Base-by-base conservation (phyloP, 2,888 invertebrate species). In the Brenthis hecate region DNA sequence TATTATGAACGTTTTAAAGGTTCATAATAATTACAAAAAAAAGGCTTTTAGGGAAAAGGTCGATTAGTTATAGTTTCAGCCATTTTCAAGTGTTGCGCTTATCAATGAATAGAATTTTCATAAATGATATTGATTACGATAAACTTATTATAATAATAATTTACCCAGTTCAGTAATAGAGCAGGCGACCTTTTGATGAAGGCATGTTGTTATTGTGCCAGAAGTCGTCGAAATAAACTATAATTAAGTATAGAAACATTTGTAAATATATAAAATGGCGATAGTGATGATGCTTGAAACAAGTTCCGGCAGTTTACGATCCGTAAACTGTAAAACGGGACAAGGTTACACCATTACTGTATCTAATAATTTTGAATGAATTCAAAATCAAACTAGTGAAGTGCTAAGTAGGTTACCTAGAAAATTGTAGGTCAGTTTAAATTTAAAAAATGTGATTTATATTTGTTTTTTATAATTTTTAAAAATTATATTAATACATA, bases 301-400 rank as follows among this genome's bases (percentile, higher is more conserved):
- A 6, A 43, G 72, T 74, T 74, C 74, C 73, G 73, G 73, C 72
- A 72, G 68, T 70, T 69, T 72, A 72, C 68, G 65, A 65, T 72
- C 65, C 64, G 62, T 71, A 60, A 70, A 68, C 68, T 65, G 64
- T 63, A 56, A 74, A 71, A 63, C 71, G 53, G 71, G 70, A 68
- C 74, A 75, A 75, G 74, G 74, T 69, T 70, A 66, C 11, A 28
- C 16, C 53, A 64, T 66, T 60, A 66, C 47, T 43, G 6, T 57
- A 66, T 66, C 8, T 43, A 54, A 66, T 16, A 36, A 32, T 61
- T 66, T 66, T 60, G 50, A 60, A 50, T 60, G 50, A 60, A 50
- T 60, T 50, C 50, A 50, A 43, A 43, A 8, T 60, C 13, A 60
- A 60, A 5, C 48, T 8, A 58, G 23, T 28, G 16, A 28, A 50